Conservation (phyloP, 2,888 invertebrate genomes). For the Selenia dentaria region DNA sequence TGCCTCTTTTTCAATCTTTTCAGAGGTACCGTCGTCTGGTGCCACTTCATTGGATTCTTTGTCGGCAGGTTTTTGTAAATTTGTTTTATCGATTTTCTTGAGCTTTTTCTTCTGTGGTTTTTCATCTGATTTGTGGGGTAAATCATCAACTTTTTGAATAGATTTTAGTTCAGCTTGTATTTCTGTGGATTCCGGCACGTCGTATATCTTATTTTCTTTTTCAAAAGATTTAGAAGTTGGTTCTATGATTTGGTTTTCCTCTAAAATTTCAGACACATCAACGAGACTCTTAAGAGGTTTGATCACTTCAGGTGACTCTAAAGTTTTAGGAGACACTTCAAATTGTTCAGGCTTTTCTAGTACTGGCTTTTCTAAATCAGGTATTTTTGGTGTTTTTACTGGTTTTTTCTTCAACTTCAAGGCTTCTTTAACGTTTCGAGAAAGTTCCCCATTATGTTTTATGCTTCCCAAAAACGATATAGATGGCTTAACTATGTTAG, state of each 20-base stretch:
- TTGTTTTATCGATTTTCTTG: constrained; percentile 1
- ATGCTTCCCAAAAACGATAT: constrained; percentile 82
- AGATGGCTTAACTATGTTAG: constrained; percentile 78
- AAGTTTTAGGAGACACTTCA: constrained; percentile 40
- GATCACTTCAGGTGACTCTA: constrained; percentile 7
- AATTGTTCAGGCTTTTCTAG: constrained; percentile 78
- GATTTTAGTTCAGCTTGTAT: constrained; percentile 45
- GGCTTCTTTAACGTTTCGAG: constrained; percentile 89
- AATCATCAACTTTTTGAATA: constrained; percentile 25
- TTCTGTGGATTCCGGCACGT: constrained; percentile 17
- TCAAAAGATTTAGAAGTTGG: background rate
- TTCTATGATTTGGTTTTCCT: background rate
- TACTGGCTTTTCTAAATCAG: constrained; percentile 75
- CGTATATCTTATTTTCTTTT: background rate
- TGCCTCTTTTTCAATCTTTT: background rate
- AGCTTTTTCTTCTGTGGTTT: constrained; percentile 20
- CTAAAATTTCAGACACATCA: background rate
- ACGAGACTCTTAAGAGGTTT: constrained; percentile 10
- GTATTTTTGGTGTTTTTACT: constrained; percentile 74
- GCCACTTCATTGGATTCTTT: background rate
- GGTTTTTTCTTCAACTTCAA: constrained; percentile 85
- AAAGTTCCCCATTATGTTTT: constrained; percentile 86
- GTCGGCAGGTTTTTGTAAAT: background rate
- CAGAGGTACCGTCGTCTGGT: background rate
- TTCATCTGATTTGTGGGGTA: constrained; percentile 13